phyloP scores from a whole-genome alignment of 92 coral and sea anemone genomes.

The Porites divaricata region DNA sequence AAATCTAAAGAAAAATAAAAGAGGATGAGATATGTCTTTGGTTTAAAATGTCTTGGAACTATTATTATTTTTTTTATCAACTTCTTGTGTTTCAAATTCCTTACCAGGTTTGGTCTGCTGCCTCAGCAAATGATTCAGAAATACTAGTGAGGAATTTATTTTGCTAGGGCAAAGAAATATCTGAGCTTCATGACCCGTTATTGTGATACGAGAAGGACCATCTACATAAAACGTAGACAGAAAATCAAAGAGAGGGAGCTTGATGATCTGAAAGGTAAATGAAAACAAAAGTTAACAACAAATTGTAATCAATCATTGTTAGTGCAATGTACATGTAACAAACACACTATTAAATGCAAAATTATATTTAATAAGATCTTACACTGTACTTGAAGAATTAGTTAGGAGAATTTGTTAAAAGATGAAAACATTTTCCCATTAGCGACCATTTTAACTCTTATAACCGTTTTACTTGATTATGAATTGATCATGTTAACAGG shows the following conservation, averaged over 20 bases:
- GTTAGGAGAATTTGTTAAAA: too few relatives aligned
- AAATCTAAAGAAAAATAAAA: slow-evolving; percentile 19
- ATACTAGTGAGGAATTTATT: slow-evolving; percentile 10
- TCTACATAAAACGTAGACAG: neutral
- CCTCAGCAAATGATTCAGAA: slow-evolving; percentile 24
- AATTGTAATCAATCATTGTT: neutral
- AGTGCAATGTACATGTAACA: neutral
- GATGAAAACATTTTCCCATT: too few relatives aligned
- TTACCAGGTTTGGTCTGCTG: neutral
- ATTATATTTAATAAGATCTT: too few relatives aligned
- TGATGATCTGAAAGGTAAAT: slow-evolving; percentile 5
- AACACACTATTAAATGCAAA: too few relatives aligned
- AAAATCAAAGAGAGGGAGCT: slow-evolving; percentile 19
- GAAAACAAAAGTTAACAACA: neutral
- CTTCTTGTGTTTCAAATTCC: neutral
- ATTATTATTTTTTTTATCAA: too few relatives aligned
- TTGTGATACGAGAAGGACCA: slow-evolving; percentile 32
- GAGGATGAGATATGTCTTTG: neutral
- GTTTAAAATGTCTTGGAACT: too few relatives aligned
- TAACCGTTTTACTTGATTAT: too few relatives aligned
- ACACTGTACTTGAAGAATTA: too few relatives aligned
- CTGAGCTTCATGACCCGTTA: slow-evolving; percentile 10
- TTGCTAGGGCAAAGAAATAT: slow-evolving; percentile 32
- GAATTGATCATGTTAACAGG: too few relatives aligned
- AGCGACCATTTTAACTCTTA: too few relatives aligned